Percentiles rank a stretch among this genome's conserved stretches.
phyloP scores from a whole-genome alignment of 92 coral and sea anemone genomes.

The Actinostola sp. region DNA sequence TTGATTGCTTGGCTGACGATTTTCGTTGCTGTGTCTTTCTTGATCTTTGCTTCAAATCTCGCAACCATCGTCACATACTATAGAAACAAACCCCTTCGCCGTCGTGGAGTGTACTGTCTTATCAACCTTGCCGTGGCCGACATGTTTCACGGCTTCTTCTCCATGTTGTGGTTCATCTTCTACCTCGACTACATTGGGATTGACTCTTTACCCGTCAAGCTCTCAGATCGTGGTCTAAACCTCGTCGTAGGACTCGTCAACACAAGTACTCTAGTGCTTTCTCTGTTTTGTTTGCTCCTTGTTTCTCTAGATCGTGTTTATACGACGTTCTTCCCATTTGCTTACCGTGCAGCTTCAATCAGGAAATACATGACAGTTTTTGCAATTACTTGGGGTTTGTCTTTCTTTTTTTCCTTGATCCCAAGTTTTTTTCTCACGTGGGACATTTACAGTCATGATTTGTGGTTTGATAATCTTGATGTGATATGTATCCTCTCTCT shows the following conservation, averaged over 20 bases:
- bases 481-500: background rate
- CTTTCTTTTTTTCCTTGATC: background rate
- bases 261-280: background rate
- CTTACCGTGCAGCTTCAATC: background rate
- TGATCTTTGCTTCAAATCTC: constrained; percentile 4
- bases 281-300: constrained; percentile 15
- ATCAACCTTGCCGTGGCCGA: constrained; percentile 27
- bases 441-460: background rate
- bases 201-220: background rate
- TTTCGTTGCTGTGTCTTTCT: background rate
- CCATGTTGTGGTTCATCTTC: background rate
- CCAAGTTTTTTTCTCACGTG: background rate
- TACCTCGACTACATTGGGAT: constrained; percentile 4
- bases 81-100: constrained; percentile 1
- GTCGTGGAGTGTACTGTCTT: constrained; percentile 16
- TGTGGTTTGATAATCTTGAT: background rate
- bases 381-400: background rate
- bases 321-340: constrained; percentile 14
- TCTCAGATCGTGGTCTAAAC: background rate
- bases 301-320: constrained; percentile 24
- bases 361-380: background rate
- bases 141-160: constrained; percentile 16
- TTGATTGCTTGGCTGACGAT: background rate
- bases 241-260: background rate
- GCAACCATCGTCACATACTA: constrained; percentile 12